phyloP scores from a whole-genome alignment of 2,797 vertebrate species.

The Gallirallus australis region DNA sequence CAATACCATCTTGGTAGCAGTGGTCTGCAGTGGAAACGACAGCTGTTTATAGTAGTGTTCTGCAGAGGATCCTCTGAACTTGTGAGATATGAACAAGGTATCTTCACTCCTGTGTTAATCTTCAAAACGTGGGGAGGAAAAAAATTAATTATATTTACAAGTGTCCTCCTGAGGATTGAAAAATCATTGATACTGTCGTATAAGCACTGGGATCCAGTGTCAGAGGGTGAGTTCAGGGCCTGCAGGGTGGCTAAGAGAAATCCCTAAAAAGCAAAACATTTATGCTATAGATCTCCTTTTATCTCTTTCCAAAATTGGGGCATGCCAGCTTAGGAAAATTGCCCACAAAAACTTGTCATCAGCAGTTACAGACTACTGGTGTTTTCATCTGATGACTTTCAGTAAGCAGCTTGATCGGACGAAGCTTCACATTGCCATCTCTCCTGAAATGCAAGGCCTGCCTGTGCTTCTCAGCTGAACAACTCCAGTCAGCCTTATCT shows the following conservation, averaged over 20 bases:
- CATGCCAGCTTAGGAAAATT: not conserved
- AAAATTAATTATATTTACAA: not conserved
- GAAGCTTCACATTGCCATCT: not conserved
- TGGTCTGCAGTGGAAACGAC: not conserved
- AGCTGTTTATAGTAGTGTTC: not conserved
- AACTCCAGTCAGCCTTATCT: not conserved
- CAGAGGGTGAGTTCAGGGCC: not conserved
- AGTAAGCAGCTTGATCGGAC: not conserved
- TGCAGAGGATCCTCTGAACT: not conserved
- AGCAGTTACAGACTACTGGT: not conserved
- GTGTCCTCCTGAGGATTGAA: not conserved
- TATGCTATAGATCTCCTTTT: not conserved
- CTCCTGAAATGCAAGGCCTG: not conserved
- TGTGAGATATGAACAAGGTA: not conserved
- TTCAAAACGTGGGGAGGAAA: not conserved
- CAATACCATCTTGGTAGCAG: not conserved
- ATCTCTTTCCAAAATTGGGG: not conserved
- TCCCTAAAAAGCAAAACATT: not conserved
- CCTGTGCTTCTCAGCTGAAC: not conserved
- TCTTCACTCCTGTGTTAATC: not conserved
- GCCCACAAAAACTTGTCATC: not conserved
- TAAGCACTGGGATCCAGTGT: not conserved
- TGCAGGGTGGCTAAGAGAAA: not conserved
- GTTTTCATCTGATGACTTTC: not conserved
- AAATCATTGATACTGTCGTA: not conserved